Conservation (phyloP, 2,888 invertebrate genomes). For the Drosophila setosimentum region DNA sequence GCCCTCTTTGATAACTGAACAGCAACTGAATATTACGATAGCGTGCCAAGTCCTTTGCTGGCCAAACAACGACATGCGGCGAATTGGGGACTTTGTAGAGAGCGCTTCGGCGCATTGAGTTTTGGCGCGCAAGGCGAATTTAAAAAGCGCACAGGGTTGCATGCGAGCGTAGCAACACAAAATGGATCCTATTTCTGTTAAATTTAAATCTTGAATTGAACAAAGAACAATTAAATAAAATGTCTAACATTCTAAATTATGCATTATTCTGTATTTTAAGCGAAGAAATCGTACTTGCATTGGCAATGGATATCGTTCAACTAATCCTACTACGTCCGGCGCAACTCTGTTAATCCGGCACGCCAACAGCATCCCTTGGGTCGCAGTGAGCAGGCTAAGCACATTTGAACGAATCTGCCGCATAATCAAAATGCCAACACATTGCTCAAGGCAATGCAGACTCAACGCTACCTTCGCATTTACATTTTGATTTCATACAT, state of each 20-base stretch:
- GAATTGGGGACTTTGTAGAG: slow-evolving; percentile 48
- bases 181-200: not conserved
- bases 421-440: slow-evolving; percentile 54
- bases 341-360: slow-evolving; percentile 25
- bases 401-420: slow-evolving; percentile 52
- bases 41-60: slow-evolving; percentile 65
- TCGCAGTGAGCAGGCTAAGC: slow-evolving; percentile 2
- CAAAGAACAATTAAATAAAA: not conserved
- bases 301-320: not conserved
- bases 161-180: slow-evolving; percentile 39
- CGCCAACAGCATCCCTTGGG: slow-evolving; percentile 32
- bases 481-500: slow-evolving; percentile 23
- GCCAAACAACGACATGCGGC: slow-evolving; percentile 60
- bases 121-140: slow-evolving; percentile 57
- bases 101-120: slow-evolving; percentile 62
- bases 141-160: slow-evolving; percentile 53
- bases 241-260: not conserved
- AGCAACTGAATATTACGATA: slow-evolving; percentile 58
- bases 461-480: slow-evolving; percentile 16
- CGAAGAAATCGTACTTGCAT: not conserved
- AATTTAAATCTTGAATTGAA: too few relatives aligned
- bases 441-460: slow-evolving; percentile 37
- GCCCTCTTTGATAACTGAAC: slow-evolving; percentile 52
- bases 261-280: not conserved
- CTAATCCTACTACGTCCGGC: slow-evolving; percentile 7